A percentile compares a stretch with the other conserved stretches of the same genome.
Evolutionary conservation across 1,140 invertebrate genomes (phyloP).

Genomic region (Spodoptera frugiperda): DNA sequence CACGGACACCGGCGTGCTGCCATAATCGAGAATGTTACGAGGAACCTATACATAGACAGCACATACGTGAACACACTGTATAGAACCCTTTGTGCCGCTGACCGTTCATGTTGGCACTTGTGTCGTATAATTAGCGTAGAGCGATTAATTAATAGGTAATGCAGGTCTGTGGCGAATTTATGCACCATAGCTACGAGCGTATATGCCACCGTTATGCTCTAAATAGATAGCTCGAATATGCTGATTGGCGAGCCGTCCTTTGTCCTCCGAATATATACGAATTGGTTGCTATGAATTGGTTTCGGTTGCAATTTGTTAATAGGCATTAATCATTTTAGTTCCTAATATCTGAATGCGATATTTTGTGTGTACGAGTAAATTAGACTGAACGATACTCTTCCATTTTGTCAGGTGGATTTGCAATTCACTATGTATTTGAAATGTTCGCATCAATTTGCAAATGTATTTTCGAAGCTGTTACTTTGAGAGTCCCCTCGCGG

Average conservation of each 20-base stretch:
- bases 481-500: conserved; percentile 23
- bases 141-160: conserved; percentile 82
- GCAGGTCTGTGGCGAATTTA: conserved; percentile 64
- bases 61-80: conserved; percentile 45
- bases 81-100: conserved; percentile 68
- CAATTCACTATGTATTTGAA: not conserved
- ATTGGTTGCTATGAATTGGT: conserved; percentile 38
- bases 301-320: conserved; percentile 37
- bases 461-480: conserved; percentile 18
- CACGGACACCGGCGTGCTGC: conserved; percentile 51
- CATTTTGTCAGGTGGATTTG: not conserved
- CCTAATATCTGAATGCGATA: conserved; percentile 25
- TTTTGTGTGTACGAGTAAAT: conserved; percentile 23
- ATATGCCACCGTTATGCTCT: conserved; percentile 38
- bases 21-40: conserved; percentile 61
- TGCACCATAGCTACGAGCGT: conserved; percentile 35
- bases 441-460: conserved; percentile 6
- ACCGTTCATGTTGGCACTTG: conserved; percentile 71
- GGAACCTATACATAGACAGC: conserved; percentile 51
- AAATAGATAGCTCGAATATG: conserved; percentile 46
- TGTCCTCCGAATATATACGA: conserved; percentile 36
- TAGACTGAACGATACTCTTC: conserved; percentile 1
- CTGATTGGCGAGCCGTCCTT: conserved; percentile 39
- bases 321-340: conserved; percentile 29
- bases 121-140: conserved; percentile 78